These are phyloP conservation scores for Danaus chrysippus DNA, from an alignment of 2,888 invertebrate genomes.

Conservation along the genomic window DNA sequence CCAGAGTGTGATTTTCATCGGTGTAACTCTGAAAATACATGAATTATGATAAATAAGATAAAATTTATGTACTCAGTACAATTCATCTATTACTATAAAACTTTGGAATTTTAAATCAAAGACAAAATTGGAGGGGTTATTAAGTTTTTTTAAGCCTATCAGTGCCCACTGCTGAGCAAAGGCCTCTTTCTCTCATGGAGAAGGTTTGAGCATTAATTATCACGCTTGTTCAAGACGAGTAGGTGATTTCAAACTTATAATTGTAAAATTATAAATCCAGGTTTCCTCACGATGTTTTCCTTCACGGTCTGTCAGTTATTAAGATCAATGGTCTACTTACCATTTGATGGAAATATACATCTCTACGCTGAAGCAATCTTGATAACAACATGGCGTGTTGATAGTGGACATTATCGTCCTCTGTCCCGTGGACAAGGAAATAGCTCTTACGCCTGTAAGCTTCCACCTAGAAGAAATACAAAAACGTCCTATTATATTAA, in stretches of 20 bases:
- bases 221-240: no score
- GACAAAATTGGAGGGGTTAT: neutral
- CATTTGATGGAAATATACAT: slow-evolving; percentile 95
- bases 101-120: neutral
- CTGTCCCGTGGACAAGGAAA: slow-evolving; percentile 95
- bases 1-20: slow-evolving; percentile 94
- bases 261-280: no score
- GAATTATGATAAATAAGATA: neutral
- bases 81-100: neutral
- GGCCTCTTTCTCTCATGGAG: no score
- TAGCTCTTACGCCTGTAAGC: slow-evolving; percentile 85
- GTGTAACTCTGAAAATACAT: slow-evolving; percentile 88
- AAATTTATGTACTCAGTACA: no score
- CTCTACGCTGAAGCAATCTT: slow-evolving; percentile 88
- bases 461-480: slow-evolving; percentile 46
- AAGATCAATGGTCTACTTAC: slow-evolving; percentile 71
- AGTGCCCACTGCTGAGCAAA: no score
- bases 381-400: slow-evolving; percentile 97
- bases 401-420: slow-evolving; percentile 98
- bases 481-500: neutral
- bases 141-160: no score
- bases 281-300: no score
- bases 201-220: no score
- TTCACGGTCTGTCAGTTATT: no score
- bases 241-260: no score